Evolutionary conservation across 2,113 vertebrate species (phyloP), one percentile per base, ranked within the genome.

Genomic region (Microtus ochrogaster): DNA sequence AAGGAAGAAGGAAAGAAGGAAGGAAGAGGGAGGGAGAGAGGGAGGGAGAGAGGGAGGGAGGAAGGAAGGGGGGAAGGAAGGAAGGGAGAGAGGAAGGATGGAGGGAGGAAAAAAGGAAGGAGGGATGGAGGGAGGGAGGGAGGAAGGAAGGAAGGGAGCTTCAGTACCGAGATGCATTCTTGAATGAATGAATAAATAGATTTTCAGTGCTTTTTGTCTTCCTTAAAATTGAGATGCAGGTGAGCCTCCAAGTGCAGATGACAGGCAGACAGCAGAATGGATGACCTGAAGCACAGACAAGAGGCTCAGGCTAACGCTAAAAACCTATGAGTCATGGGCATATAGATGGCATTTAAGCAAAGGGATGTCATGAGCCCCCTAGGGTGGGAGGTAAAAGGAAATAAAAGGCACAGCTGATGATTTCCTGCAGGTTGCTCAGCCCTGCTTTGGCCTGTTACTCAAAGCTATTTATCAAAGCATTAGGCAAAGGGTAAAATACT

Each of bases 391-490:
- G 90, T 63, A 79, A 58, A 85, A 55, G 33, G 72, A 88, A 87
- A 77, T 9, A 5, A 72, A 28, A 52, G 55, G 17, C 63, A 13
- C 7, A 30, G 36, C 74, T 82, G 49, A 89, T 63, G 88, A 78
- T 86, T 93, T 96, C 94, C 89, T 94, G 22, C 58, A 82, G n/a
- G 26, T 63, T 68, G 72, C 72, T 90, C 88, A 65, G 77, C 82
- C 95, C 88, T 19, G 3, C n/a, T 88, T 44, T 97, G 94, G 58
- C 74, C 70, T 97, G 16, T 96, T 96, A 85, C 90, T 96, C 82
- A 52, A n/a, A 87, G 90, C 84, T 97, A 94, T 94, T 94, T 92
- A 93, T 96, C 88, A 94, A 95, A 93, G 52, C 92, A 70, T 85
- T 84, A 86, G 88, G 33, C 84, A 82, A 47, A 93, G 66, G 78